Base-by-base conservation (phyloP, 2,113 vertebrate species). In the Ariopsis seemanni region DNA sequence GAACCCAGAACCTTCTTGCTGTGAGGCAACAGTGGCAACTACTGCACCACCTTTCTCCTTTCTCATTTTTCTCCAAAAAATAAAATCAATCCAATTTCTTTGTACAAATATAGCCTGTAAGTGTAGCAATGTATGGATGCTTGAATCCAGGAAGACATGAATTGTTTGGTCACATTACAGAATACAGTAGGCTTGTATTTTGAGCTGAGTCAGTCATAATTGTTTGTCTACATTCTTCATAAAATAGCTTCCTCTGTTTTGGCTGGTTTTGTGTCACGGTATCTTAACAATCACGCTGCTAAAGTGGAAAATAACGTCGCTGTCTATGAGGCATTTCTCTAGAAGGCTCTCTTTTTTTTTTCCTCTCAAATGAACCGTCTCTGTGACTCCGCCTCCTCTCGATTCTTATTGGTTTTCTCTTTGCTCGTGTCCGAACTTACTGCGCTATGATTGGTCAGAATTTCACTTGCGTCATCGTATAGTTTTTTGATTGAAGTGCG, bases 141-240 rank as follows among this genome's bases (percentile, higher is more conserved):
- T 22, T 52, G 52, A 17, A 48, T 55, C n/a, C 55, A 58, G 27
- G 34, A 30, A 60, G n/a, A 20, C 77, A 30, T 77, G 34, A 42
- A 34, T 34, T 34, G 20, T 5, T 30, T 77, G 77, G 25, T 42
- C 55, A 60, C 78, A 53, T 57, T 79, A 25, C 74, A 80, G n/a
- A 20, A 17, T 58, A 10, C 15, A 34, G 15, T 58, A 80, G 55
- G 27, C 15, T 10, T 6, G 2, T 34, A 60, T 81, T 81, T 20
- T 81, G 4, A 58, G 15, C 18, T 82, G 79, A 42, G 48, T 25
- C 30, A 62, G 9, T 82, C 30, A 72, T 86, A 81, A 82, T 82
- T 82, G 81, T 78, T 83, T 55, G 81, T 83, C 10, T 87, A 77
- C 82, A 88, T 83, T 78, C 81, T 84, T 87, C 4, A 22, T 15